Base-by-base conservation (phyloP, 2,888 invertebrate genomes). In the Leptopilina drosophilae region DNA sequence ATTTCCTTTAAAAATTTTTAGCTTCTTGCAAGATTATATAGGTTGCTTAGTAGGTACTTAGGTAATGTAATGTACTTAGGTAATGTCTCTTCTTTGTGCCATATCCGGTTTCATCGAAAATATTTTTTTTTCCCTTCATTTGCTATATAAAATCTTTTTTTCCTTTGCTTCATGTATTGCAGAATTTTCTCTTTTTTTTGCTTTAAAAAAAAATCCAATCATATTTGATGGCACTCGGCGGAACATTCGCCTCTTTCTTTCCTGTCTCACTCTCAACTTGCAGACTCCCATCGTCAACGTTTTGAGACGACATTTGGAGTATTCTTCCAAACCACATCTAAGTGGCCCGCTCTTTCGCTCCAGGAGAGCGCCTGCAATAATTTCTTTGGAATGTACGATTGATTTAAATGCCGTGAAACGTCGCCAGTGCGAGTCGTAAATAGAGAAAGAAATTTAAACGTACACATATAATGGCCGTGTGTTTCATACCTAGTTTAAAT, bases 381-480 rank as follows among this genome's bases (percentile, higher is more conserved):
- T 87, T 87, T 84, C 84, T 81, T 81, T 81, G 85, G 84, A 84
- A 86, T 87, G 82, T 64, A 64, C 83, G 87, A 87, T 87, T 87
- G 87, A 87, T 87, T 87, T 87, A 87, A 85, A 85, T 33, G 56
- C 83, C 83, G 82, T 81, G 83, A 82, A 85, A 83, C 82, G 83
- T 56, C 56, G 73, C 53, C 73, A 73, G 73, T 73, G 56, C 56
- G 73, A 56, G 73, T 56, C 73, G 56, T 73, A 73, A 73, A 73
- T 73, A 73, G 73, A 73, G 56, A 73, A 73, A 56, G 73, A 73
- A 73, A 73, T 56, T 73, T 53, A 53, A 49, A 9, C 69, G 53
- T 49, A 26, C 56, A 73, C 14, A 73, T 33, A 26, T 8, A 49
- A n/a, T 33, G 33, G 56, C 33, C 3, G 33, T 33, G 33, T 33